Percentiles rank a stretch among this genome's conserved stretches.
phyloP scores from a whole-genome alignment of 2,888 invertebrate genomes.

The Plebejus anna region DNA sequence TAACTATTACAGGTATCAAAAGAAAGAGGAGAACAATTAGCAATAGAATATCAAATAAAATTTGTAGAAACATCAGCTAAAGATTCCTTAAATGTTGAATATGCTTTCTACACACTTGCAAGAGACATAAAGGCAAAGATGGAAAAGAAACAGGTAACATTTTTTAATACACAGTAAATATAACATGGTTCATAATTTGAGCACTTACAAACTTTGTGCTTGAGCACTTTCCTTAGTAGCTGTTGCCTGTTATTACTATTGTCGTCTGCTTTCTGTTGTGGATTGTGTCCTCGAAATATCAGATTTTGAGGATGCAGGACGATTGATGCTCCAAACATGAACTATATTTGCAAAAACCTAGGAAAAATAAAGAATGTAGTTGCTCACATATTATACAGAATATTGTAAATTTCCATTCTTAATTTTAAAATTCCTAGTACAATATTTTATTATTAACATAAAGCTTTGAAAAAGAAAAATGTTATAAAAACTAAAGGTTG shows the following conservation, averaged over 20 bases:
- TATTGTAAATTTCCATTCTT: no score
- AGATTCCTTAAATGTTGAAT: conserved; percentile 98
- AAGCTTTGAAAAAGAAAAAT: neutral
- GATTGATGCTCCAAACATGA: neutral
- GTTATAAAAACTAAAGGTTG: neutral
- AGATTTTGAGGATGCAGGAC: no score
- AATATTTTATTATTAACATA: neutral
- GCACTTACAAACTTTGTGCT: neutral
- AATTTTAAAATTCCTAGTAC: no score
- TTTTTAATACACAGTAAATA: neutral
- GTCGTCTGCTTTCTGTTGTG: no score
- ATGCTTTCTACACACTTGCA: conserved; percentile 97
- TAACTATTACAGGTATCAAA: conserved; percentile 87
- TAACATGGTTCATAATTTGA: no score
- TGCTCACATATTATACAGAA: neutral
- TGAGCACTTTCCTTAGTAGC: neutral
- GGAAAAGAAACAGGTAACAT: conserved; percentile 96
- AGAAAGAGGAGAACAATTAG: conserved; percentile 97
- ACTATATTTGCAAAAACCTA: neutral
- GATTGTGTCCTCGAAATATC: no score
- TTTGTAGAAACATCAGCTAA: conserved; percentile 99
- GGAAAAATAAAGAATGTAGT: neutral
- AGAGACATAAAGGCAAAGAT: conserved; percentile 98
- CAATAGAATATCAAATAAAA: conserved; percentile 98
- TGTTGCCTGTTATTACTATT: no score